Percentiles rank a stretch among this genome's conserved stretches.
phyloP scores from a whole-genome alignment of 2,888 invertebrate genomes.

The Cheiracanthium punctorium region DNA sequence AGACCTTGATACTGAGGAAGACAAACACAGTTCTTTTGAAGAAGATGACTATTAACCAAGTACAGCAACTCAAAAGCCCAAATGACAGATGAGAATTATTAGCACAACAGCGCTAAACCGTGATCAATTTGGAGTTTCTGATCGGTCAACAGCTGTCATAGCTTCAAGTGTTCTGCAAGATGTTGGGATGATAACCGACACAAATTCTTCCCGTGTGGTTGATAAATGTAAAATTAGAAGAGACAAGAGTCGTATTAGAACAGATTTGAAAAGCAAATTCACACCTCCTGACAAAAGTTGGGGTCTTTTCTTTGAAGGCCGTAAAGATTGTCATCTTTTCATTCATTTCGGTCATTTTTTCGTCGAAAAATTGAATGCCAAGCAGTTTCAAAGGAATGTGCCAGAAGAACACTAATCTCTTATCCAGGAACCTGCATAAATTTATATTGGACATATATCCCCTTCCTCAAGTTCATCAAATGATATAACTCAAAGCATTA shows the following conservation, averaged over 20 bases:
- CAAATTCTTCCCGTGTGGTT: constrained; percentile 20
- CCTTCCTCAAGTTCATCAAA: too few relatives aligned
- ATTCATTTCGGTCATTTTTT: constrained; percentile 2
- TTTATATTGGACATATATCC: constrained; percentile 9
- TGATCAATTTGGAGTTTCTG: constrained; percentile 15
- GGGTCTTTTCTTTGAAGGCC: background rate
- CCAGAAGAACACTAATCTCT: constrained; percentile 12
- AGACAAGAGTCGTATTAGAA: background rate
- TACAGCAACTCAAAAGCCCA: too few relatives aligned
- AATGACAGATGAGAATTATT: constrained; percentile 12
- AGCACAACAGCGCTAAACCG: background rate
- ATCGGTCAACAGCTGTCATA: constrained; percentile 2
- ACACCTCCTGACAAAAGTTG: constrained; percentile 12
- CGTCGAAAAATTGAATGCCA: constrained; percentile 18
- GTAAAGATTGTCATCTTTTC: constrained; percentile 11
- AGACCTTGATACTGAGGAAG: too few relatives aligned
- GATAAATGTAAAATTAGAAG: constrained; percentile 4
- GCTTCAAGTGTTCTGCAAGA: constrained; percentile 9
- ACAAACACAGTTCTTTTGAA: too few relatives aligned
- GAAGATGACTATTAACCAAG: constrained; percentile 22
- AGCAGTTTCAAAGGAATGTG: constrained; percentile 16
- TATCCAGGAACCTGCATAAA: background rate
- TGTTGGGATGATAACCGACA: background rate
- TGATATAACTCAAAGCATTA: too few relatives aligned
- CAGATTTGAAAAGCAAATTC: constrained; percentile 21